These are phyloP conservation scores for Oophaga pumilio DNA, from an alignment of 2,113 vertebrate genomes.

Conservation along the genomic window DNA sequence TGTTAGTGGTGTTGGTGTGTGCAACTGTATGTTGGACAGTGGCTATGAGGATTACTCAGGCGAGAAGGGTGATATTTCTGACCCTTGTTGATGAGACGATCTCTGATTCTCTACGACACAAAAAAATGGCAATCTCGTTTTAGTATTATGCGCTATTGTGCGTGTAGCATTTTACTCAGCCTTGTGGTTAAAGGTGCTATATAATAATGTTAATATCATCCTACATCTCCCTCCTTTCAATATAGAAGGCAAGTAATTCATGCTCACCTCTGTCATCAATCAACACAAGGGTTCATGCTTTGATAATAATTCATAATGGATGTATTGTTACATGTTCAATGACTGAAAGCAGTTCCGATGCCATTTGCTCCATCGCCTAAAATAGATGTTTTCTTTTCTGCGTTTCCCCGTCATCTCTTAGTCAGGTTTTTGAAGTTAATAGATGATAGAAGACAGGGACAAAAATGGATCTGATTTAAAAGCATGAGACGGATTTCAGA, in stretches of 20 bases:
- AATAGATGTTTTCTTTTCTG: constrained; percentile 47
- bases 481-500: constrained; percentile 43
- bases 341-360: constrained; percentile 44
- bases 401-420: not conserved
- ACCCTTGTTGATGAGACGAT: not conserved
- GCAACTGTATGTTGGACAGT: no score
- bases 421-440: constrained; percentile 52
- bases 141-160: not conserved
- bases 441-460: constrained; percentile 36
- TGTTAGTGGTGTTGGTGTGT: no score
- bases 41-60: no score
- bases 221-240: not conserved
- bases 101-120: not conserved
- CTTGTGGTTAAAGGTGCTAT: not conserved
- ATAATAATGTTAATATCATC: constrained; percentile 38
- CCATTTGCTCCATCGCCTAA: constrained; percentile 39
- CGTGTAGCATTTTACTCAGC: not conserved
- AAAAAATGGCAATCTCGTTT: not conserved
- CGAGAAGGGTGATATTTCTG: no score
- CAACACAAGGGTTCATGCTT: constrained; percentile 26
- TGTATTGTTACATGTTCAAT: constrained; percentile 50
- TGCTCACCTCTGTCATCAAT: constrained; percentile 26
- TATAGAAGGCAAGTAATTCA: constrained; percentile 20
- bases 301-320: constrained; percentile 56
- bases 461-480: constrained; percentile 41